Percentiles rank a stretch among this genome's conserved stretches.
Evolutionary conservation across 92 coral and sea anemone genomes (phyloP).

Genomic region (Umimayanthus kanabou): DNA sequence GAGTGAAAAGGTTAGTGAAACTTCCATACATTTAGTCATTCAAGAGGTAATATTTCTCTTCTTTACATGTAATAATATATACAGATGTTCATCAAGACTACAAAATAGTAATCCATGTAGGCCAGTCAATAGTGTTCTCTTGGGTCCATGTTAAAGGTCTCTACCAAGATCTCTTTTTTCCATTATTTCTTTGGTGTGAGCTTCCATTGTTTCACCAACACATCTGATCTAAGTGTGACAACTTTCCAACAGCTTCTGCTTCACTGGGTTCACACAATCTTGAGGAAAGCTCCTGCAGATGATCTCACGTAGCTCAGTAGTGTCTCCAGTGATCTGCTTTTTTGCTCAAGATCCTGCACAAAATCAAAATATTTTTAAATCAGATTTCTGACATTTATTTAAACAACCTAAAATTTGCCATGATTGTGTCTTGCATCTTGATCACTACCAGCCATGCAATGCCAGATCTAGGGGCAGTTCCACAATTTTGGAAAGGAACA

Average conservation of each 20-base stretch:
- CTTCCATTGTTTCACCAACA: neutral
- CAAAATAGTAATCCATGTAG: neutral
- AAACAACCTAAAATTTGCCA: neutral
- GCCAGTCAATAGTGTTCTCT: neutral
- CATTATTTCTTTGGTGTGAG: no score
- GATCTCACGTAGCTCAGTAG: neutral
- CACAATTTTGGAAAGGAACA: no score
- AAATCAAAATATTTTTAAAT: neutral
- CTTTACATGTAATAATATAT: no score
- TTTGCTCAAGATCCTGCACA: conserved; percentile 26
- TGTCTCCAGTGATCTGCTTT: conserved; percentile 34
- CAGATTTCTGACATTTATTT: neutral
- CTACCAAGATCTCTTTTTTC: neutral
- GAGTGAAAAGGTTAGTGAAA: no score
- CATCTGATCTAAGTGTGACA: neutral
- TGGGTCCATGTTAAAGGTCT: neutral
- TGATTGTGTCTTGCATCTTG: neutral
- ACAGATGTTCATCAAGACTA: no score
- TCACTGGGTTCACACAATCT: conserved; percentile 15
- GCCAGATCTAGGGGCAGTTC: no score
- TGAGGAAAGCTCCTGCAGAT: conserved; percentile 16
- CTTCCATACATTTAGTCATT: neutral
- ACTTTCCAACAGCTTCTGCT: neutral
- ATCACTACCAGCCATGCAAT: no score
- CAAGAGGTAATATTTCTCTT: neutral